Evolutionary conservation across 2,113 vertebrate genomes (phyloP).

Genomic region (Apodemus speciosus): DNA sequence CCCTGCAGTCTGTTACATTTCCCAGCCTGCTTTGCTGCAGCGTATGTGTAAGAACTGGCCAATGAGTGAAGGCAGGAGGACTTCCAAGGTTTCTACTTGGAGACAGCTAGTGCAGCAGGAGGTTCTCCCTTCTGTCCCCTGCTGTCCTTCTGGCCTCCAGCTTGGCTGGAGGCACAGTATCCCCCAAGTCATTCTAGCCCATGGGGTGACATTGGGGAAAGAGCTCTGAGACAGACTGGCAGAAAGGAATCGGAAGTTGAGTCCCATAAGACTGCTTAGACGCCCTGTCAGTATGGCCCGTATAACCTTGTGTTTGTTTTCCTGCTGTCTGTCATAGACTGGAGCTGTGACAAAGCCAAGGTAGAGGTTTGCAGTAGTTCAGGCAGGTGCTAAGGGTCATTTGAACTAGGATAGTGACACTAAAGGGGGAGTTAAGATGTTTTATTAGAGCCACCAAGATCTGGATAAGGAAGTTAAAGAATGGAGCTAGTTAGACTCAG

Average conservation of each 20-base stretch:
- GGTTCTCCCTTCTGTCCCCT: background rate
- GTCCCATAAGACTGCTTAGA: background rate
- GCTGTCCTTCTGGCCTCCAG: background rate
- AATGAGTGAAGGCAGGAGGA: background rate
- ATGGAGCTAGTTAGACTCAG: background rate
- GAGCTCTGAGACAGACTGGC: background rate
- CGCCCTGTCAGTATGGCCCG: too few species aligned
- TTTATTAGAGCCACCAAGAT: background rate
- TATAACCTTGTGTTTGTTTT: background rate
- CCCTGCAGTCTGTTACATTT: background rate
- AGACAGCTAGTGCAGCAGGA: background rate
- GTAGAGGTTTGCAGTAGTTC: background rate
- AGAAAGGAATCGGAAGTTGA: background rate
- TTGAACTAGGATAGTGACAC: background rate
- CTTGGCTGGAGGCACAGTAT: background rate
- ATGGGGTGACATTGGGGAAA: background rate
- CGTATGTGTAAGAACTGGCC: background rate
- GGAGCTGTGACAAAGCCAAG: background rate
- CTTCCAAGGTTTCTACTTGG: background rate
- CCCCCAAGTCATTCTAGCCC: background rate
- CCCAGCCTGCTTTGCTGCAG: background rate
- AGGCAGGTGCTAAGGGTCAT: background rate
- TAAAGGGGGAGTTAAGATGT: background rate
- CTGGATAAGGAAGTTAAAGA: background rate
- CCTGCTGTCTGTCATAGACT: background rate